Percentiles rank a stretch among this genome's conserved stretches.
Conservation (phyloP, 2,888 invertebrate species). For the Parelbella ahira region DNA sequence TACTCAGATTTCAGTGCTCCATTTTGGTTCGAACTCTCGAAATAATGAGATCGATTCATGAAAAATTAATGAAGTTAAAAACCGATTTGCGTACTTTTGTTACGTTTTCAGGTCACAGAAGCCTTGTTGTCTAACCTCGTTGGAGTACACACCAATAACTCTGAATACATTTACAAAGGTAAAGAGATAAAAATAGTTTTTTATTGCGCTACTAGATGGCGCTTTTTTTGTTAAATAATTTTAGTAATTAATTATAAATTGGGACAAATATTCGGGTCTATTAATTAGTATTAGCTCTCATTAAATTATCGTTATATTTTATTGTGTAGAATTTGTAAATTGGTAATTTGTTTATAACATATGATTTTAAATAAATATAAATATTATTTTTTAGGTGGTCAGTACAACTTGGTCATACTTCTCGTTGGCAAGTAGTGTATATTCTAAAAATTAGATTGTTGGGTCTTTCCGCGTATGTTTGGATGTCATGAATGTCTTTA, state of each 20-base stretch:
- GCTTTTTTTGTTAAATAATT: no score
- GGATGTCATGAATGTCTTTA: no score
- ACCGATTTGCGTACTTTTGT: conserved; percentile 13
- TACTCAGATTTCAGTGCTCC: conserved; percentile 1
- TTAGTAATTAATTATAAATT: no score
- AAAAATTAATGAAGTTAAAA: conserved; percentile 18
- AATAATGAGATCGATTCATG: conserved; percentile 23
- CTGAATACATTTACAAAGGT: conserved; percentile 27
- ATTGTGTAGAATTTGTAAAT: no score
- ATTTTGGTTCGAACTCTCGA: conserved; percentile 3
- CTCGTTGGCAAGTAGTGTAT: conserved; percentile 35
- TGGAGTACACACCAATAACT: conserved; percentile 24
- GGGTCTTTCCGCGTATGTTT: no score
- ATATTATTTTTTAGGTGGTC: conserved; percentile 51
- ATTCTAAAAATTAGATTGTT: conserved; percentile 12
- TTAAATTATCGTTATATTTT: no score
- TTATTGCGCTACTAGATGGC: not conserved
- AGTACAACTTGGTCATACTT: conserved; percentile 58
- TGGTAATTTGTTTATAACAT: no score
- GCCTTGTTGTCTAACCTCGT: conserved; percentile 22
- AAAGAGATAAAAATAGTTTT: not conserved
- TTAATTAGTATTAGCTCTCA: no score
- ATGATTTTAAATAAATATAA: no score
- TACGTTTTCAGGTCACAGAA: conserved; percentile 24
- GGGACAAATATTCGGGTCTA: no score